Evolutionary conservation across 2,113 vertebrate species (phyloP).

Genomic region (Chloebia gouldiae): DNA sequence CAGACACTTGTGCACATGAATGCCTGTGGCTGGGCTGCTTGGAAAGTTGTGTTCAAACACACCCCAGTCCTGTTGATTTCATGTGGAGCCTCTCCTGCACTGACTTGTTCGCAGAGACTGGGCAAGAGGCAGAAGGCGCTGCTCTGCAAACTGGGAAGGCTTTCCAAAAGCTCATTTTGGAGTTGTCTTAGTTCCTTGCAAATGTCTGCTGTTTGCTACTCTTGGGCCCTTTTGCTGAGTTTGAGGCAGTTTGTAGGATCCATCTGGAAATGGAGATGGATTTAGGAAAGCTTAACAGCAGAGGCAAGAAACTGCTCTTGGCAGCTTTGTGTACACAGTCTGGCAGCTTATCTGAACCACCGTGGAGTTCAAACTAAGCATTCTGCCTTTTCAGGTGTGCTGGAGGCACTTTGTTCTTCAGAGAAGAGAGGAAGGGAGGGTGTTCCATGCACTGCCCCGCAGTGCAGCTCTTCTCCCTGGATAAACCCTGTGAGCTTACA

Average conservation of each 20-base stretch:
- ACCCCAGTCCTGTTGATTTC: fast-evolving
- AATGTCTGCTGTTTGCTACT: background rate
- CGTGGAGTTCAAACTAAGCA: background rate
- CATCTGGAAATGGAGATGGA: background rate
- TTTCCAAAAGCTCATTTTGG: background rate
- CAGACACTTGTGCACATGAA: background rate
- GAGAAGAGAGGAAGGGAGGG: background rate
- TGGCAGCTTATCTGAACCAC: background rate
- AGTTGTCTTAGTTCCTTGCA: background rate
- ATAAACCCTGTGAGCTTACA: background rate
- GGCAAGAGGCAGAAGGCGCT: background rate
- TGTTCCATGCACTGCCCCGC: fast-evolving
- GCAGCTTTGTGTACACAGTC: background rate
- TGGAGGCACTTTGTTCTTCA: background rate
- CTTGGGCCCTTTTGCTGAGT: background rate
- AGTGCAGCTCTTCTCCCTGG: background rate
- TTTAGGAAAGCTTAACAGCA: background rate
- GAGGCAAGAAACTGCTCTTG: background rate
- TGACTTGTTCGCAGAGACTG: background rate
- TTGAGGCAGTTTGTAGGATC: background rate
- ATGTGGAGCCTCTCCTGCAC: background rate
- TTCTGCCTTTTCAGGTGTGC: background rate
- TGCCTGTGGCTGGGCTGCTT: background rate
- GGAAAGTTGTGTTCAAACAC: background rate
- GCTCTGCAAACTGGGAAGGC: background rate